These are phyloP conservation scores for Cosmorhoe ocellata DNA, from an alignment of 2,888 invertebrate genomes.

Conservation along the genomic window DNA sequence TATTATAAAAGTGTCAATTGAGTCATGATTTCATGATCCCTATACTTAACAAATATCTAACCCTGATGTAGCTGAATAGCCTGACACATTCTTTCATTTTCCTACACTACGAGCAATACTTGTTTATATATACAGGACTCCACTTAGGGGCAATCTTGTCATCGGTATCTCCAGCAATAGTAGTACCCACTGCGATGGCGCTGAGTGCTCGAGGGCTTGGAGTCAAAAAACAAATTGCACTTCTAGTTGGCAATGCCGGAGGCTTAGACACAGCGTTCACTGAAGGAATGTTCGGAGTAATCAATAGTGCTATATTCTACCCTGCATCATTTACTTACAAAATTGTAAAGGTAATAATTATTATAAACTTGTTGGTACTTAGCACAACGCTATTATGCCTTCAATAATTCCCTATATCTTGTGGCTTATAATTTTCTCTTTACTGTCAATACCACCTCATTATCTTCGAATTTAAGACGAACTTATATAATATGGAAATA, in stretches of 20 bases:
- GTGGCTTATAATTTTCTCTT: too few species aligned
- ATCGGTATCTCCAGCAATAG: slow-evolving; percentile 97
- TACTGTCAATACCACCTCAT: not conserved
- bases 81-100: too few species aligned
- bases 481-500: not conserved
- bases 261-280: slow-evolving; percentile 97
- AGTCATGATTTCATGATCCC: too few species aligned
- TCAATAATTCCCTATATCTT: too few species aligned
- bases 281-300: slow-evolving; percentile 95
- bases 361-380: too few species aligned
- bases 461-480: not conserved
- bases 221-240: slow-evolving; percentile 94
- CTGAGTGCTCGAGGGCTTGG: slow-evolving; percentile 92
- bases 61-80: too few species aligned
- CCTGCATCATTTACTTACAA: slow-evolving; percentile 84
- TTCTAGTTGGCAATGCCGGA: slow-evolving; percentile 95
- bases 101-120: too few species aligned
- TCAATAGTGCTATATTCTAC: slow-evolving; percentile 93
- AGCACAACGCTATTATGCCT: too few species aligned
- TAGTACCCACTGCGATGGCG: slow-evolving; percentile 93
- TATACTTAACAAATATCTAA: too few species aligned
- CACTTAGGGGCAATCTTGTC: slow-evolving; percentile 92
- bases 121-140: slow-evolving; percentile 76
- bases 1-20: too few species aligned
- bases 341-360: slow-evolving; percentile 68